Evolutionary conservation across 2,888 invertebrate genomes (phyloP), one percentile per base, ranked within the genome.

Genomic region (Ophioninae sp.): DNA sequence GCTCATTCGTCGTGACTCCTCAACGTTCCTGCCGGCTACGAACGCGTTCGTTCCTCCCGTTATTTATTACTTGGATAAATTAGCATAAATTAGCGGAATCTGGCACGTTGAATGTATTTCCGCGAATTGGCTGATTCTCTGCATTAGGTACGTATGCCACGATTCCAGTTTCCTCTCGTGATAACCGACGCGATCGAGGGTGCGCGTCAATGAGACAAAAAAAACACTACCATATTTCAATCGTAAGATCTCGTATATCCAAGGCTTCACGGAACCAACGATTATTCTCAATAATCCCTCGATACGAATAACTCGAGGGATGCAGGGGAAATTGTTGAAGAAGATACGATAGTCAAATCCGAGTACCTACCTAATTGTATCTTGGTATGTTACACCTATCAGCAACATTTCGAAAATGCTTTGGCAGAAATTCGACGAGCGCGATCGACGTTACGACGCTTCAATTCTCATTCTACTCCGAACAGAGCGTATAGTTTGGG

Each of bases 51-150:
- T 90, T 89, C 90, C 88, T 90, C 87, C 87, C 86, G 89, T 90
- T 91, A 91, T 91, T 92, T 92, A 91, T 91, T 91, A 91, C 89
- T 89, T 89, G 87, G 88, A 79, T 90, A 89, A 91, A 92, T 92
- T 91, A 91, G 90, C 91, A 91, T 91, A 91, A 91, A 92, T 92
- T 92, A 91, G 89, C 88, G 88, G 88, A 91, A 91, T 91, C 90
- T 91, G 90, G 87, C 85, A 85, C 68, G 61, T 81, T 76, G 86
- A 85, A 85, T 85, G 85, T 82, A 82, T 79, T 83, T 72, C 73
- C 44, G 30, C 73, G 61, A 68, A 79, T 59, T 51, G 39, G n/a
- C 78, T 56, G 68, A 23, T 71, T 44, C 64, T 74, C 74, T 30
- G 22, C 23, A n/a, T 23, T 56, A n/a, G n/a, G n/a, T 30, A 30